Conservation (phyloP, 2,113 vertebrate species). For the Oncorhynchus clarkii region DNA sequence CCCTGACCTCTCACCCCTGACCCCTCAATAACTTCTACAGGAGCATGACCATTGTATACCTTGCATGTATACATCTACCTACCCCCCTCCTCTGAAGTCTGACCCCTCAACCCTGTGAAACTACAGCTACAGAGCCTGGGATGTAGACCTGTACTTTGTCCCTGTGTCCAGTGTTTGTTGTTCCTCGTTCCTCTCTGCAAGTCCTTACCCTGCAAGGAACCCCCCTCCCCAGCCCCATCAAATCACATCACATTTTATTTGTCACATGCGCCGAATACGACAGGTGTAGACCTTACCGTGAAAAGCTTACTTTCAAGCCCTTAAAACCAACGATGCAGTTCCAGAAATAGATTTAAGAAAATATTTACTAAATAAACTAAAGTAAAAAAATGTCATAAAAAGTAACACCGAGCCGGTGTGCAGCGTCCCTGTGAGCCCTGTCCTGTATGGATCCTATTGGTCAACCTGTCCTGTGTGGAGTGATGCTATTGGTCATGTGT, state of each 20-base stretch:
- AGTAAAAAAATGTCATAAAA: too few species aligned
- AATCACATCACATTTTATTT: too few species aligned
- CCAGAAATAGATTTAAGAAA: too few species aligned
- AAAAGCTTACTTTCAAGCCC: too few species aligned
- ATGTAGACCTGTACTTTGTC: neutral
- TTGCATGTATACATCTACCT: neutral
- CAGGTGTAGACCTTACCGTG: too few species aligned
- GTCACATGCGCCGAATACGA: too few species aligned
- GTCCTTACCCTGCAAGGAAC: neutral
- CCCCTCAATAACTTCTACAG: neutral
- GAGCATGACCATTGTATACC: neutral
- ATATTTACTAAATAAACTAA: too few species aligned
- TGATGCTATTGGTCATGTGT: slow-evolving; percentile 15
- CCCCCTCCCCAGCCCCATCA: neutral
- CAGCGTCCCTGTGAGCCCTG: neutral
- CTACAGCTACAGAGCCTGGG: neutral
- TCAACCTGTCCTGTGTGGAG: neutral
- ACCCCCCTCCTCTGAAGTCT: neutral
- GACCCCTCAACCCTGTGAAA: neutral
- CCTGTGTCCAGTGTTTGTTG: neutral
- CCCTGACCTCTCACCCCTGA: slow-evolving; percentile 28
- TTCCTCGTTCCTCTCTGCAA: too few species aligned
- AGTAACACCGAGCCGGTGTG: too few species aligned
- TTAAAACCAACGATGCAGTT: too few species aligned
- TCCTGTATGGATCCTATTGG: neutral